phyloP scores from a whole-genome alignment of 2,888 invertebrate species.

The Caenorhabditis afra region DNA sequence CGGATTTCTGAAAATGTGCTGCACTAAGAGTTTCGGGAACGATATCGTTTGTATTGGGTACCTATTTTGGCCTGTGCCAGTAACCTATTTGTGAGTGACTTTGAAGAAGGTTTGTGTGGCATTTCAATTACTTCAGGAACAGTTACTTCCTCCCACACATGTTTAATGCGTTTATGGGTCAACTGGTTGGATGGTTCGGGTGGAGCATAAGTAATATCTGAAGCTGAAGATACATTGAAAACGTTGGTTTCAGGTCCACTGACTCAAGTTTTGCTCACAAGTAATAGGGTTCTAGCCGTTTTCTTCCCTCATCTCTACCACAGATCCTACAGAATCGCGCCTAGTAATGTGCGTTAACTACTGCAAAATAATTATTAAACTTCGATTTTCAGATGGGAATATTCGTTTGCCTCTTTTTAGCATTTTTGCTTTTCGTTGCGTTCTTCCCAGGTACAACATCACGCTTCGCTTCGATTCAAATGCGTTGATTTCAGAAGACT shows the following conservation, averaged over 20 bases:
- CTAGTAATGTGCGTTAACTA: constrained; percentile 31
- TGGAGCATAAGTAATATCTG: constrained; percentile 31
- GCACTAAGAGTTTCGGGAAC: constrained; percentile 43
- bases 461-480: not conserved
- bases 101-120: too few species aligned
- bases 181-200: constrained; percentile 52
- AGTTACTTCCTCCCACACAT: constrained; percentile 41
- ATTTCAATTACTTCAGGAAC: constrained; percentile 15
- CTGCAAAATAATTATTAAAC: not conserved
- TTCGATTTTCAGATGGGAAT: constrained; percentile 26
- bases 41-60: constrained; percentile 49
- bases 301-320: constrained; percentile 40
- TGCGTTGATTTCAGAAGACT: constrained; percentile 42
- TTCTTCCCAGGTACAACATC: constrained; percentile 34
- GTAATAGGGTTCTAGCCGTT: constrained; percentile 41
- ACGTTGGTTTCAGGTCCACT: constrained; percentile 37
- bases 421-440: constrained; percentile 30
- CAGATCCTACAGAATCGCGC: constrained; percentile 24
- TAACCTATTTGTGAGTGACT: constrained; percentile 31
- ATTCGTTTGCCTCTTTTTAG: constrained; percentile 9
- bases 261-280: constrained; percentile 46
- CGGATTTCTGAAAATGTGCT: constrained; percentile 54
- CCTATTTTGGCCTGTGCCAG: constrained; percentile 49
- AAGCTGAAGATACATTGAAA: not conserved
- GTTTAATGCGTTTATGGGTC: constrained; percentile 48